These are phyloP conservation scores for Suricata suricatta DNA, from an alignment of 2,113 vertebrate species.

Conservation along the genomic window DNA sequence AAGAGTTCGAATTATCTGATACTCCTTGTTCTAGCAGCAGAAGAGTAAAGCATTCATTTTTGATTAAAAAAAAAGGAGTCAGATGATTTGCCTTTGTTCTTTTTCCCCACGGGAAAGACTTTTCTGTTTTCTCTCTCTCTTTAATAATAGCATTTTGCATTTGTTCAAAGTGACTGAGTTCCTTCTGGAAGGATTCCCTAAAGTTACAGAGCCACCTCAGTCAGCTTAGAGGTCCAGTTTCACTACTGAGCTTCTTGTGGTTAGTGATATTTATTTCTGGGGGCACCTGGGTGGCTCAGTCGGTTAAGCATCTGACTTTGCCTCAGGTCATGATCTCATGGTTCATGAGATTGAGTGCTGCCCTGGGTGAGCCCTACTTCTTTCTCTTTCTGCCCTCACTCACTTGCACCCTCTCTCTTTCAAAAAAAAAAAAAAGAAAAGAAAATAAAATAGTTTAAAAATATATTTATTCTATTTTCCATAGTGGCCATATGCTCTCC, in stretches of 20 bases:
- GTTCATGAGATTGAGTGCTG: no score
- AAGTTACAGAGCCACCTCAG: not conserved
- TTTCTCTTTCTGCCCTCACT: no score
- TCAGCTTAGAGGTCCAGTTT: not conserved
- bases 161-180: not conserved
- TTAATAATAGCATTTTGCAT: not conserved
- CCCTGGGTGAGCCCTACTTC: no score
- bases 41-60: constrained; percentile 32
- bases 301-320: no score
- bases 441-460: no score
- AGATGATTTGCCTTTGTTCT: not conserved
- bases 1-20: constrained; percentile 32
- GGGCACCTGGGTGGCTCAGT: no score
- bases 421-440: no score
- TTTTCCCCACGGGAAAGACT: not conserved
- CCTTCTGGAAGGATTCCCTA: not conserved
- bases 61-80: not conserved
- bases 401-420: no score
- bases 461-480: not conserved
- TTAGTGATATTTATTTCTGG: not conserved
- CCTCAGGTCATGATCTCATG: no score
- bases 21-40: not conserved
- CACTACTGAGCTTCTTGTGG: not conserved
- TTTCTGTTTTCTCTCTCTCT: not conserved
- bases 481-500: not conserved